Conservation (phyloP, 2,797 vertebrate species). For the Cirrhinus mrigala region DNA sequence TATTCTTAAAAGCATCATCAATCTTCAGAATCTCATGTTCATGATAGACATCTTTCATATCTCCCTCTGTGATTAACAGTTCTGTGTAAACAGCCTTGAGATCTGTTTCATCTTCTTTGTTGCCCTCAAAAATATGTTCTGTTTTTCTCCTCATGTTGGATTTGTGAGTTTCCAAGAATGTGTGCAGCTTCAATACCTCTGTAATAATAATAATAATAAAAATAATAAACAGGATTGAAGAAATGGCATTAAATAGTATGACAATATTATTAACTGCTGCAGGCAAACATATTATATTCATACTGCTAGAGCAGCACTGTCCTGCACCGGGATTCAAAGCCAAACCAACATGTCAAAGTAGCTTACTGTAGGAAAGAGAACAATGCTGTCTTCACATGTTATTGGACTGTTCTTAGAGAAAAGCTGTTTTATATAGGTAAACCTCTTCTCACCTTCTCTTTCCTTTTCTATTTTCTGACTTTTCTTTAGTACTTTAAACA, state of each 20-base stretch:
- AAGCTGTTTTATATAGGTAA: too few relatives aligned
- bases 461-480: too few relatives aligned
- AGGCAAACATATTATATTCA: background rate
- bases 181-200: background rate
- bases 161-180: slow-evolving; percentile 6
- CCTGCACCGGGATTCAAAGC: too few relatives aligned
- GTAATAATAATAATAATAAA: background rate
- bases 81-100: slow-evolving; percentile 10
- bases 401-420: too few relatives aligned
- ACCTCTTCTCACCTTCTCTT: too few relatives aligned
- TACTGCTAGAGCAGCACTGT: too few relatives aligned
- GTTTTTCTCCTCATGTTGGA: background rate
- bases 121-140: slow-evolving; percentile 3
- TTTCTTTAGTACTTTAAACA: too few relatives aligned
- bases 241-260: too few relatives aligned
- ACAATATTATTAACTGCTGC: background rate
- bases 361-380: too few relatives aligned
- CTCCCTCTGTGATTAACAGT: background rate
- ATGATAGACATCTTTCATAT: background rate
- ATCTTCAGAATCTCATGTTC: slow-evolving; percentile 5
- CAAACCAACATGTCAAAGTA: too few relatives aligned
- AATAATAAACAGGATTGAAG: too few relatives aligned
- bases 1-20: background rate
- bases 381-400: too few relatives aligned
- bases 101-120: background rate